A percentile compares a stretch with the other conserved stretches of the same genome.
These are phyloP conservation scores for Genyomyrus donnyi DNA, from an alignment of 2,113 vertebrate genomes.

Conservation along the genomic window DNA sequence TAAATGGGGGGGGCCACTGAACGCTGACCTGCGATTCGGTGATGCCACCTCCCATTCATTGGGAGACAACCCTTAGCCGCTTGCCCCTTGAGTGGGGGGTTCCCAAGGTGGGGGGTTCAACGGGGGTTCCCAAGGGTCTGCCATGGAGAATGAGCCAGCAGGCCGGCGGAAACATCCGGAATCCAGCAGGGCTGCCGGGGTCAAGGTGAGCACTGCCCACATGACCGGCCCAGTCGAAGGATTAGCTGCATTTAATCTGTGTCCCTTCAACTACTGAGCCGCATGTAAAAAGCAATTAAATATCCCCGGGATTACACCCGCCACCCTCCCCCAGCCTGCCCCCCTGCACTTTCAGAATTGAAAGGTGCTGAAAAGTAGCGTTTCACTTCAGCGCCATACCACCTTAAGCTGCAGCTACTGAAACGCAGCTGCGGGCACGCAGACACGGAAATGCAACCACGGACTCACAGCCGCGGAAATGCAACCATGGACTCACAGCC, in stretches of 20 bases:
- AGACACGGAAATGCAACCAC: no score
- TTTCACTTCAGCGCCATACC: background rate
- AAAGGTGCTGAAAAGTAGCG: conserved; percentile 14
- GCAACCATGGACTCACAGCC: background rate
- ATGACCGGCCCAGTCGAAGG: background rate
- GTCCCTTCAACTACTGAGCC: conserved; percentile 2
- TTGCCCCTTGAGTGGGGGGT: background rate
- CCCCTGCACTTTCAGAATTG: conserved; percentile 2
- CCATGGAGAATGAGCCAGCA: background rate
- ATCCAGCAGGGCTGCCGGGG: background rate
- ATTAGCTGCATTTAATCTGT: conserved; percentile 14
- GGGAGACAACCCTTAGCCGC: background rate
- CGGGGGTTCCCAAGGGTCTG: background rate
- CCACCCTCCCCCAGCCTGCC: background rate
- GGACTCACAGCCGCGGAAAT: no score
- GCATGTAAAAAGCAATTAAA: conserved; percentile 21
- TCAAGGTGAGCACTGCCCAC: conserved; percentile 12
- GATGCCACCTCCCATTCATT: background rate
- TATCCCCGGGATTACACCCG: background rate
- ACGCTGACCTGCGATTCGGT: no score
- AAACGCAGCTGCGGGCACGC: background rate
- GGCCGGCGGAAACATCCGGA: background rate
- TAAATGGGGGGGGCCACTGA: background rate
- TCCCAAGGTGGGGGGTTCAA: background rate
- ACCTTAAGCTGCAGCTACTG: background rate